phyloP scores from a whole-genome alignment of 2,113 vertebrate species.

The Narcine bancroftii region DNA sequence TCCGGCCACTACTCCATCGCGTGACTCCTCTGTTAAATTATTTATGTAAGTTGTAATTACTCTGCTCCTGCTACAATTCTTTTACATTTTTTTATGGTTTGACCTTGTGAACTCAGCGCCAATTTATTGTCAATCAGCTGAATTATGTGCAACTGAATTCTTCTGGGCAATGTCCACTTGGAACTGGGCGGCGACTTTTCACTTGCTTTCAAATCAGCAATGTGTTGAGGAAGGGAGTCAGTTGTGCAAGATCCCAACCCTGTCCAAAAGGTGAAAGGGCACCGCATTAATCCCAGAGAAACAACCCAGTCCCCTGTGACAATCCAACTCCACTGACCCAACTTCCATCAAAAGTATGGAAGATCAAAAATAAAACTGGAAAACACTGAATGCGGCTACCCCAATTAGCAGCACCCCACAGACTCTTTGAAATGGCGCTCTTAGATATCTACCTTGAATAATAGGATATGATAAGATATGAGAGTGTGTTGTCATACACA shows the following conservation, averaged over 20 bases:
- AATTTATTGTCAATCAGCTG: neutral
- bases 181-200: neutral
- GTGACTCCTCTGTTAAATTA: too few relatives aligned
- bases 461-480: too few relatives aligned
- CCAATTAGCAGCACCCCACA: too few relatives aligned
- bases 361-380: neutral
- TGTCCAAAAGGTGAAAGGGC: neutral
- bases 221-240: neutral
- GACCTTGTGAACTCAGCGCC: neutral
- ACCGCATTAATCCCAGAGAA: neutral
- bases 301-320: neutral
- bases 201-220: neutral
- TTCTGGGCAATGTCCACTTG: neutral
- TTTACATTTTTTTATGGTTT: too few relatives aligned
- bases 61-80: too few relatives aligned
- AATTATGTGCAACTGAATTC: neutral
- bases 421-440: too few relatives aligned
- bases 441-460: too few relatives aligned
- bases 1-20: too few relatives aligned
- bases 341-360: neutral
- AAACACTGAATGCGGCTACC: too few relatives aligned
- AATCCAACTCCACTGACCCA: neutral
- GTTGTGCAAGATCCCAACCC: neutral
- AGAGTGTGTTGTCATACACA: too few relatives aligned
- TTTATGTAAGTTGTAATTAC: too few relatives aligned